These are phyloP conservation scores for Drosophila sordidula DNA, from an alignment of 2,888 invertebrate species.

Conservation along the genomic window DNA sequence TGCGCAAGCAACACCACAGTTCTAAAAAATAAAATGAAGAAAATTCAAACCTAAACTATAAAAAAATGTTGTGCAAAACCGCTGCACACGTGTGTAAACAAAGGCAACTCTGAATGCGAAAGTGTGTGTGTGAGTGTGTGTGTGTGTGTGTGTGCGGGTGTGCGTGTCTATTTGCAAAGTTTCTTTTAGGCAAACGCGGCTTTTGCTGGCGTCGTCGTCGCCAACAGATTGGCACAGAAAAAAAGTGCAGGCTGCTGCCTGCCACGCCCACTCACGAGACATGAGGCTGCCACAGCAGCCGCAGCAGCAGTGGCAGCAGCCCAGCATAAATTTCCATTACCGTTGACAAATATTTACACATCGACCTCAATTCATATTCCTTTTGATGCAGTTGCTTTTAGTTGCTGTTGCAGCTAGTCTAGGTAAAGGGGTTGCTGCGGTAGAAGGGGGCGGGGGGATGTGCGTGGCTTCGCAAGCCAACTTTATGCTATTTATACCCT, in stretches of 20 bases:
- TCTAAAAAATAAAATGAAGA: constrained; percentile 17
- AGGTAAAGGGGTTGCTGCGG: background rate
- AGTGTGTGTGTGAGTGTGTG: constrained; percentile 16
- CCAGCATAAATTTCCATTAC: constrained; percentile 82
- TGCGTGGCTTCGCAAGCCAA: constrained; percentile 1
- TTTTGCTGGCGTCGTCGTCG: constrained; percentile 33
- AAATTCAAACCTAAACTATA: constrained; percentile 44
- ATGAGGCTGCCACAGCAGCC: constrained; percentile 18
- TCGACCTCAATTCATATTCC: constrained; percentile 82
- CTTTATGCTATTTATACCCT: constrained; percentile 32
- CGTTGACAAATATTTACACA: constrained; percentile 83
- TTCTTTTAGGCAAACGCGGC: constrained; percentile 58
- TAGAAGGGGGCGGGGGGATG: background rate
- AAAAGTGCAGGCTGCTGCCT: constrained; percentile 24
- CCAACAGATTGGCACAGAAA: constrained; percentile 42
- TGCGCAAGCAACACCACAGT: constrained; percentile 43
- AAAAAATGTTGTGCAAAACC: constrained; percentile 40
- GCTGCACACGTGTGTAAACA: constrained; percentile 53
- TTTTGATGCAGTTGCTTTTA: constrained; percentile 80
- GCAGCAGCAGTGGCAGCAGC: constrained; percentile 46
- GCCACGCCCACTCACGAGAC: constrained; percentile 40
- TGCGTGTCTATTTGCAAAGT: constrained; percentile 49
- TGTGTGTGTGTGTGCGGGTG: constrained; percentile 23
- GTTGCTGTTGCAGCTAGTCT: constrained; percentile 42
- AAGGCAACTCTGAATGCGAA: constrained; percentile 15